Base-by-base conservation (phyloP, 92 coral and sea anemone genomes). In the Pocillopora meandrina region DNA sequence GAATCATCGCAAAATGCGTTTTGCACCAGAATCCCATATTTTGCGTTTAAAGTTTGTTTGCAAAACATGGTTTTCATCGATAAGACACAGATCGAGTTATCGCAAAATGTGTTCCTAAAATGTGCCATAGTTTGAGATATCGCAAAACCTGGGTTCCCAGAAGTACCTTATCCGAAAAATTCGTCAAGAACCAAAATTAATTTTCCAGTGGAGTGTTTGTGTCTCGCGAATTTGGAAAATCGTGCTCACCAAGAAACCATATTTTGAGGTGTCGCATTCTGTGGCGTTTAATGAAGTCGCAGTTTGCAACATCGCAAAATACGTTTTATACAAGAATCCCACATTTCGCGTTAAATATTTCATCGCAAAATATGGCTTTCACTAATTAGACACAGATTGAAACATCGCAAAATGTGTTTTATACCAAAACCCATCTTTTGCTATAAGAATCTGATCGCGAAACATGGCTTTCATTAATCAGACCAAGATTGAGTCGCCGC, bases 341-440 rank as follows among this genome's bases (percentile, higher is more conserved):
- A 69, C 3, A 69, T 69, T 69, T 69, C 49, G 74, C 74, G 74
- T 69, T 69, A 12, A 21, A 69, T 23, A 69, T 13, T 69, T 69
- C 15, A 35, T 69, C 49, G 8, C 74, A 69, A 69, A 69, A 69
- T 69, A 21, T 69, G 74, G 74, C 49, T 69, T 69, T 23, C 72
- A 11, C 1, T 67, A 9, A 67, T 23, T 4, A 69, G 74, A 26
- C 74, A 10, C 12, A 69, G 72, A 20, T 67, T 67, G 72, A 67
- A 67, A 67, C 42, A 67, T 67, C 72, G 10, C 72, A 33, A 67
- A 67, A 67, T 67, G 72, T 17, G 72, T 20, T 33, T 20, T 33
- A 67, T 67, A 58, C n/a, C n/a, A n/a, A n/a, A n/a, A n/a, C n/a
- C n/a, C n/a, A n/a, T n/a, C n/a, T n/a, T n/a, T n/a, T n/a, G n/a